These are phyloP conservation scores for Tyrannus savana DNA, from an alignment of 2,113 vertebrate genomes.

Conservation along the genomic window DNA sequence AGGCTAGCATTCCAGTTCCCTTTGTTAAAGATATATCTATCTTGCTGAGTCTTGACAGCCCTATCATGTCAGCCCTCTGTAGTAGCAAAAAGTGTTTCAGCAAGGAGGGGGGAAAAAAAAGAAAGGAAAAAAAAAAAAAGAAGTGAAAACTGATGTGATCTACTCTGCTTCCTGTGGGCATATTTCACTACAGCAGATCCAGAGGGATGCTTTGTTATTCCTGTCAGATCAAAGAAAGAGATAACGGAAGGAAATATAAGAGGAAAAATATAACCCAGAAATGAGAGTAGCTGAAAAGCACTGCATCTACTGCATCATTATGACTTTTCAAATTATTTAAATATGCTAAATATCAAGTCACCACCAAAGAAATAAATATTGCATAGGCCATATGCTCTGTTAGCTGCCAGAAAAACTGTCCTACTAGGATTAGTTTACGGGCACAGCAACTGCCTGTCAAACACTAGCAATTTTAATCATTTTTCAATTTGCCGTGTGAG, in stretches of 20 bases:
- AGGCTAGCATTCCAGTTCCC: slow-evolving; percentile 42
- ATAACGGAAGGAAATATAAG: slow-evolving; percentile 62
- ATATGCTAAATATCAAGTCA: slow-evolving; percentile 48
- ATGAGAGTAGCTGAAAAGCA: slow-evolving; percentile 38
- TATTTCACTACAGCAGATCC: slow-evolving; percentile 60
- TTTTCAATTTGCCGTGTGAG: slow-evolving; percentile 34
- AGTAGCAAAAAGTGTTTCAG: slow-evolving; percentile 69
- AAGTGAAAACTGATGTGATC: slow-evolving; percentile 68
- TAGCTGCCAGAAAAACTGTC: slow-evolving; percentile 59
- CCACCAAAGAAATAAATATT: slow-evolving; percentile 74
- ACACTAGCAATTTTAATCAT: slow-evolving; percentile 36
- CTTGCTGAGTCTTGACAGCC: slow-evolving; percentile 71
- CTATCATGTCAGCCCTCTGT: slow-evolving; percentile 71
- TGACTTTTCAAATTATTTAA: slow-evolving; percentile 53
- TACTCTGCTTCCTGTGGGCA: slow-evolving; percentile 69
- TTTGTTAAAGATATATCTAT: slow-evolving; percentile 73
- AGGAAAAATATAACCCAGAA: slow-evolving; percentile 57
- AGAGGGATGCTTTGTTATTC: slow-evolving; percentile 67
- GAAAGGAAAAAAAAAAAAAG: neutral
- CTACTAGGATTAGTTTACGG: slow-evolving; percentile 61
- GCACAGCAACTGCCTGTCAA: slow-evolving; percentile 18
- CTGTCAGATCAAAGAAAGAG: slow-evolving; percentile 73
- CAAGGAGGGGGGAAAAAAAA: neutral
- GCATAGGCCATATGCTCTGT: slow-evolving; percentile 67
- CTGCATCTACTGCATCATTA: neutral